Conservation (phyloP, 2,888 invertebrate genomes). For the Apodemia mormo region DNA sequence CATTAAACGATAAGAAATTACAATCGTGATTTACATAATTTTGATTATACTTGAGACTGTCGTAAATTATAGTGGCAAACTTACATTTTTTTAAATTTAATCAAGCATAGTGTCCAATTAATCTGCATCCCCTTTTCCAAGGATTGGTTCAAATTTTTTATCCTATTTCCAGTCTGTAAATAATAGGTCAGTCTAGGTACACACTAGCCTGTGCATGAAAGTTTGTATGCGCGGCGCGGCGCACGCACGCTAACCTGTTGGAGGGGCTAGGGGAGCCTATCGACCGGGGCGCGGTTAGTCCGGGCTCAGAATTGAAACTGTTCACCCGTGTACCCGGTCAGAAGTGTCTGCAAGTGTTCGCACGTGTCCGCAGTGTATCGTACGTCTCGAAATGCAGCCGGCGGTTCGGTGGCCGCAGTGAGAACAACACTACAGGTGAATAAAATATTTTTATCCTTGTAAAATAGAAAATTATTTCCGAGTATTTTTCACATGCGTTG, state of each 20-base stretch:
- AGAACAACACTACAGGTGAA: conserved; percentile 57
- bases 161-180: neutral
- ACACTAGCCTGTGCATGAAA: neutral
- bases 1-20: no score
- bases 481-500: neutral
- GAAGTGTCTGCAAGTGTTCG: conserved; percentile 40
- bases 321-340: conserved; percentile 30
- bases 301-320: conserved; percentile 51
- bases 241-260: conserved; percentile 76
- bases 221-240: conserved; percentile 51
- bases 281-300: conserved; percentile 62
- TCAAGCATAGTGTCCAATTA: no score
- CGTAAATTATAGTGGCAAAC: no score
- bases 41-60: no score
- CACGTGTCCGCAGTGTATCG: conserved; percentile 35
- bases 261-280: conserved; percentile 43
- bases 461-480: neutral
- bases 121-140: neutral
- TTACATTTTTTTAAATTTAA: no score
- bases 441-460: conserved; percentile 19
- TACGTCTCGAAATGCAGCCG: conserved; percentile 59
- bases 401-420: conserved; percentile 59
- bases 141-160: neutral
- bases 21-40: no score
- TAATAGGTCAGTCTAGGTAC: conserved; percentile 18